Evolutionary conservation across 1,140 invertebrate species (phyloP), one percentile per base, ranked within the genome.

Genomic region (Helicoverpa zea): DNA sequence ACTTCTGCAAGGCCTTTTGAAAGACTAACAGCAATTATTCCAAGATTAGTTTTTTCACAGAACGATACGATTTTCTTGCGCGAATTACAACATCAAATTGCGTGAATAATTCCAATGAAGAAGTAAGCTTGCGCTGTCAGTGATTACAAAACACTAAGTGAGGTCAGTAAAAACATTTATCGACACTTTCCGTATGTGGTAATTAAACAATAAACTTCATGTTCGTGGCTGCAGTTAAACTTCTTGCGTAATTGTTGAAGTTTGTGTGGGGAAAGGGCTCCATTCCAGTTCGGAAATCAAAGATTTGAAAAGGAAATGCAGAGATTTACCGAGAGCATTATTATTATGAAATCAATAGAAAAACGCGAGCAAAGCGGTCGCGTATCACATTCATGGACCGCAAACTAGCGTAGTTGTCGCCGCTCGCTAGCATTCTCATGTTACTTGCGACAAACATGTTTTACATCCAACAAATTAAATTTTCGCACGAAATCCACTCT

Each of bases 321-420:
- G 1, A 49, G 18, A 74, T 74, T 56, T 43, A 61, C 61, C 72
- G 73, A 73, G 18, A 76, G 58, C 43, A 43, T 76, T 76, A 43
- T 76, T 63, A 51, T 59, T 49, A 79, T 85, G 81, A 84, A 85
- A 88, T 84, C 84, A 73, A 87, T 86, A 86, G 82, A 86, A 81
- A 85, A 78, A 83, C 83, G 73, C 76, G 18, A 80, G 74, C 72
- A 78, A 79, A 80, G 76, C 82, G 80, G 76, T 70, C 83, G 35
- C 30, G 80, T 87, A 87, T 87, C 87, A 78, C 81, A 88, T 88
- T 84, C 68, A 83, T 66, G 86, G 84, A 90, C 88, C 87, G 85
- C 87, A 87, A 86, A 84, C 81, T 81, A 82, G 80, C 84, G 86
- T 81, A 83, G 79, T 83, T 72, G 86, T 84, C 76, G 83, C 81